Evolutionary conservation across 2,888 invertebrate species (phyloP).

Genomic region (Trachelus stipa): DNA sequence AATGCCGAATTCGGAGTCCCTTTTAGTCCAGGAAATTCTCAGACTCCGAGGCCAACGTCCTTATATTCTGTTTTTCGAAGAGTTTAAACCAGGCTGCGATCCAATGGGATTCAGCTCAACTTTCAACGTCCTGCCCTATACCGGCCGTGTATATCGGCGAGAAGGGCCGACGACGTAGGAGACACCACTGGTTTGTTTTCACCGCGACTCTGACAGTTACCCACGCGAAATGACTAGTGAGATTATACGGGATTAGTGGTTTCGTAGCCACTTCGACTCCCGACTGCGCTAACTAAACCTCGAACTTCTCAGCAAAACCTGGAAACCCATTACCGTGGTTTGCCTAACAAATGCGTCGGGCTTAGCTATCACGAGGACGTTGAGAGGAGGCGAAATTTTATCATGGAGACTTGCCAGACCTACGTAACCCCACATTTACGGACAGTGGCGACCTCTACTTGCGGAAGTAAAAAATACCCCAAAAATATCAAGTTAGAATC

Average conservation of each 20-base stretch:
- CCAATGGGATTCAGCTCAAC: background rate
- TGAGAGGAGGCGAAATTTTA: background rate
- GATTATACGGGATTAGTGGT: background rate
- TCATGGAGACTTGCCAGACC: background rate
- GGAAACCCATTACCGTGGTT: conserved; percentile 4
- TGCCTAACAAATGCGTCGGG: background rate
- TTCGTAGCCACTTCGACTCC: background rate
- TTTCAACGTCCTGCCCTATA: background rate
- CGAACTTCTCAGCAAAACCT: conserved; percentile 8
- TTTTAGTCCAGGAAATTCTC: conserved; percentile 1
- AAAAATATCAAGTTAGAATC: background rate
- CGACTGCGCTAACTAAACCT: background rate
- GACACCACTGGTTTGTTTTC: background rate
- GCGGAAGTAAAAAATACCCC: background rate
- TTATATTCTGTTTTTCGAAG: background rate
- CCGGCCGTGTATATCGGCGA: background rate
- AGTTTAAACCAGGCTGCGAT: background rate
- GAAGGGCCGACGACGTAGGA: background rate
- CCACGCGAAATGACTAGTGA: background rate
- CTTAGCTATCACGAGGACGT: background rate
- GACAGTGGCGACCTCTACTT: background rate
- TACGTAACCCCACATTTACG: background rate
- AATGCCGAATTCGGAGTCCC: background rate
- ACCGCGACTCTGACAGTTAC: background rate
- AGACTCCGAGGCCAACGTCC: conserved; percentile 5